Conservation (phyloP, 2,113 vertebrate genomes). For the Periophthalmus modestus region DNA sequence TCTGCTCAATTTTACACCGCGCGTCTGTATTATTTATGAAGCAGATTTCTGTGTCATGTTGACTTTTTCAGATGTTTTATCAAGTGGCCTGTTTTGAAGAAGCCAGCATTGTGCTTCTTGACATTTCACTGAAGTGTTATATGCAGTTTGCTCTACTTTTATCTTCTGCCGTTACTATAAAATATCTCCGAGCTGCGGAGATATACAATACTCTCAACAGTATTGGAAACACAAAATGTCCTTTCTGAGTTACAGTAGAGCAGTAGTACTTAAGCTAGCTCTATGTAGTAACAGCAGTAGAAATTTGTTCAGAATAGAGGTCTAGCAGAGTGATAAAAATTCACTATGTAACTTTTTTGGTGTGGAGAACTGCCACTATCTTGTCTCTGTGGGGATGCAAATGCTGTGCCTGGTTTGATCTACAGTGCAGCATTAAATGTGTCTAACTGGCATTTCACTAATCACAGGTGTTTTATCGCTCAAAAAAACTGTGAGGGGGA, state of each 20-base stretch:
- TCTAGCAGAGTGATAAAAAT: too few species aligned
- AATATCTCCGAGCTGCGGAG: neutral
- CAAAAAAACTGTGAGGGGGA: too few species aligned
- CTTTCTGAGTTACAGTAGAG: neutral
- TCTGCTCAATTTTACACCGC: neutral
- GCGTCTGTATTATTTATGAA: constrained; percentile 4
- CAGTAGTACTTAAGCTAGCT: neutral
- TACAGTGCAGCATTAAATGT: too few species aligned
- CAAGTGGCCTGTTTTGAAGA: constrained; percentile 11
- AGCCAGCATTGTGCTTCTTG: constrained; percentile 8
- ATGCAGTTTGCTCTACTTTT: constrained; percentile 2
- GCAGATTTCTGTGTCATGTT: constrained; percentile 10
- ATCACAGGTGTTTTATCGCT: too few species aligned
- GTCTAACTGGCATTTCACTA: too few species aligned
- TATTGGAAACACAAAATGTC: neutral
- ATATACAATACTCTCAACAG: neutral
- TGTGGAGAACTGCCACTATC: too few species aligned
- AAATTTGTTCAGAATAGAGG: neutral
- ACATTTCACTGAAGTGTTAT: constrained; percentile 7
- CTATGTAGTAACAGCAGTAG: neutral
- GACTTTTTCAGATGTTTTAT: constrained; percentile 14
- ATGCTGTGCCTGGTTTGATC: too few species aligned
- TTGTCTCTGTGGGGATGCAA: too few species aligned
- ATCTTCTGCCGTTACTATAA: constrained; percentile 3
- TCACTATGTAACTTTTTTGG: too few species aligned